Conservation (phyloP, 2,888 invertebrate genomes). For the Ornithoptera alexandrae region DNA sequence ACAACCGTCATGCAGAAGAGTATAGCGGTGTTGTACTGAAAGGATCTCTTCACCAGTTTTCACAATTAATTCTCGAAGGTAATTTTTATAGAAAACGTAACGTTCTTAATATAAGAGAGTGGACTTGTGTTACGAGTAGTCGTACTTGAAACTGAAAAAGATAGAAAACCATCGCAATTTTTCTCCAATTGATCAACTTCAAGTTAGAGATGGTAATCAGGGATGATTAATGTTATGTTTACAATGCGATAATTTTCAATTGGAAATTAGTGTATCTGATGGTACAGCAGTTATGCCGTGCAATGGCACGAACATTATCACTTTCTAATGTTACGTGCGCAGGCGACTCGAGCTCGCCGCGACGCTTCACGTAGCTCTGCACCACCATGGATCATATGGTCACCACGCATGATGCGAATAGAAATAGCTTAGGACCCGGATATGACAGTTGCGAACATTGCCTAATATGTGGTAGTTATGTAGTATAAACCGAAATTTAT, state of each 20-base stretch:
- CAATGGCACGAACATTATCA: slow-evolving; percentile 19
- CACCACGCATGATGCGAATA: slow-evolving; percentile 15
- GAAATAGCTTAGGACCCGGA: slow-evolving; percentile 9
- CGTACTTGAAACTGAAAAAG: no score
- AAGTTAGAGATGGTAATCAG: neutral
- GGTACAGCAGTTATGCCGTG: neutral
- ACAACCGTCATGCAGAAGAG: no score
- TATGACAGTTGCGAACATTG: slow-evolving; percentile 18
- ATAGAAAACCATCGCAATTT: no score
- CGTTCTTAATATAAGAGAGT: no score
- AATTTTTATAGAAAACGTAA: no score
- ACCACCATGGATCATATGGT: slow-evolving; percentile 19
- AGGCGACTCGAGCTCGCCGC: slow-evolving; percentile 5
- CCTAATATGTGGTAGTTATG: neutral
- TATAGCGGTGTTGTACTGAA: no score
- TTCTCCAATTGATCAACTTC: neutral
- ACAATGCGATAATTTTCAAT: slow-evolving; percentile 1
- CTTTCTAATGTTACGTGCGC: slow-evolving; percentile 23
- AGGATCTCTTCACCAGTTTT: no score
- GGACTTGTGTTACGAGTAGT: no score
- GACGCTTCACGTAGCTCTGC: slow-evolving; percentile 10
- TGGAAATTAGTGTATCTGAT: slow-evolving; percentile 19
- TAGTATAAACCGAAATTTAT: no score
- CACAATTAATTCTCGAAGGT: no score
- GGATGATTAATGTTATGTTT: neutral